Conservation (phyloP, 2,113 vertebrate genomes). For the Paradoxurus hermaphroditus region DNA sequence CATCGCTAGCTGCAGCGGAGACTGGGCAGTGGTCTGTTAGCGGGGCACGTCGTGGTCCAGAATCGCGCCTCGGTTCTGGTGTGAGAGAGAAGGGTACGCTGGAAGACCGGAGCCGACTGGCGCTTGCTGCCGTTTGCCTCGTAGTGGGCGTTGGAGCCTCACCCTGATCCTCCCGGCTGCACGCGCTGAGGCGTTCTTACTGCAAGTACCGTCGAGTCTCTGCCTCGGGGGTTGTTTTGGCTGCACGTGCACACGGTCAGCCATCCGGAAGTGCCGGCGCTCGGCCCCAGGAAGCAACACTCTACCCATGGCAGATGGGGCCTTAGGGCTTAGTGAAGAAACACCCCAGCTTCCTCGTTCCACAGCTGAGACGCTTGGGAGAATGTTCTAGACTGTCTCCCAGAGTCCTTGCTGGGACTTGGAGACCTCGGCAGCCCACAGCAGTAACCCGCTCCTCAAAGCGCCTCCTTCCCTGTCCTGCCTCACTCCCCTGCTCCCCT, state of each 20-base stretch:
- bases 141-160: neutral
- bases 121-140: neutral
- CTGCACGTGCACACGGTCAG: neutral
- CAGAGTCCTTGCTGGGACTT: neutral
- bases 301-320: neutral
- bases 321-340: neutral
- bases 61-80: neutral
- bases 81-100: neutral
- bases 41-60: neutral
- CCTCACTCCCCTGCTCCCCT: neutral
- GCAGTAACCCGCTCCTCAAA: neutral
- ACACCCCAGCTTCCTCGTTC: neutral
- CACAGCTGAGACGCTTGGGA: neutral
- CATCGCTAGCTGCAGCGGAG: neutral
- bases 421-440: neutral
- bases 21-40: neutral
- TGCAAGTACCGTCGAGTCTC: neutral
- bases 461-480: neutral
- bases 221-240: neutral
- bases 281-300: neutral
- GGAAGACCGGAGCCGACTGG: neutral
- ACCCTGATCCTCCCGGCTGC: neutral
- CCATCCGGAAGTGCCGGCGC: neutral
- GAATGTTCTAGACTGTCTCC: neutral
- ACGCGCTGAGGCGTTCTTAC: neutral